Evolutionary conservation across 2,888 invertebrate species (phyloP), one percentile per base, ranked within the genome.

Genomic region (Scaeva pyrastri): DNA sequence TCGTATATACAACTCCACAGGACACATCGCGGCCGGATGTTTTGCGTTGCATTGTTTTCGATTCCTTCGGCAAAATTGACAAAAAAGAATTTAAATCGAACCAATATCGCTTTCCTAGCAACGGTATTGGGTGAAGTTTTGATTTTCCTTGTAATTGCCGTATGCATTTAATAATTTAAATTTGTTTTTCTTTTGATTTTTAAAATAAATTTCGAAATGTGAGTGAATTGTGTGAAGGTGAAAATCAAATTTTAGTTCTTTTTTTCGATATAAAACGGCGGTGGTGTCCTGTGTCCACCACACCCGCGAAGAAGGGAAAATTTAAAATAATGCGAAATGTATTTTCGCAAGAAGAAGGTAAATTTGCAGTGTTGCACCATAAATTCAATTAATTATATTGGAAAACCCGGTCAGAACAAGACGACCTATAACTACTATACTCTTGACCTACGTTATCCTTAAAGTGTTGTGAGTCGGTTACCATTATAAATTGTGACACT

Each of bases 341-440:
- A 86, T 60, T 86, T 87, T 72, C 87, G 83, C 71, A 82, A 75
- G 83, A 87, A 87, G 83, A 82, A 87, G 87, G 87, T 87, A 83
- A 58, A 72, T 21, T 26, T 70, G 21, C 50, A 8, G 6, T 36
- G 41, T 14, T 60, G 71, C 31, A 41, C 2, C 43, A 26, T 45
- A 36, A n/a, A 39, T 19, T n/a, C 14, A 8, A 52, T n/a, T 1
- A n/a, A 8, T 26, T 26, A 7, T n/a, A 23, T 19, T 39, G 10
- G 11, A 39, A 62, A 81, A 62, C 74, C 74, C 39, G 87, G 78
- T 78, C 78, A 83, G 6, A 31, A 31, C 8, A 31, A 5, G 8
- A 31, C 31, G 31, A 31, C 31, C 31, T 31, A 31, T n/a, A n/a
- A n/a, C n/a, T n/a, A n/a, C n/a, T n/a, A n/a, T 64, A 79, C 83